These are phyloP conservation scores for Penaeus japonicus DNA, from an alignment of 1,140 invertebrate species.

Conservation along the genomic window DNA sequence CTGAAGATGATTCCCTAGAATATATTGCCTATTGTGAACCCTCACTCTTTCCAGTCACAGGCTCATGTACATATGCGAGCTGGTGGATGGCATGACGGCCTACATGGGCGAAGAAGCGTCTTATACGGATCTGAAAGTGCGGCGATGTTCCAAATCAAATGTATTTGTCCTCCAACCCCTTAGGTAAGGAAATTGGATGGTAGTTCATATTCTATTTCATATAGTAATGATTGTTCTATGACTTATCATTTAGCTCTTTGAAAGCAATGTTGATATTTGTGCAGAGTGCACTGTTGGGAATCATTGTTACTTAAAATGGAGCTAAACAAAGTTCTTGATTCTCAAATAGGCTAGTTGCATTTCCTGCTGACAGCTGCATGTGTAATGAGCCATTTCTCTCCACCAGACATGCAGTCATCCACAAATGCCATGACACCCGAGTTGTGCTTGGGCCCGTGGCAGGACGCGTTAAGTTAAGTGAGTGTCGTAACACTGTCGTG, in stretches of 20 bases:
- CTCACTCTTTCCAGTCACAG: background rate
- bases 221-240: no score
- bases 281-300: no score
- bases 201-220: no score
- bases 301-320: no score
- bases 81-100: constrained; percentile 54
- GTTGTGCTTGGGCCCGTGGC: constrained; percentile 52
- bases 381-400: background rate
- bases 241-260: no score
- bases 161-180: constrained; percentile 57
- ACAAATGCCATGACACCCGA: constrained; percentile 55
- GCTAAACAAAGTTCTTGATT: no score
- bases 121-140: constrained; percentile 50
- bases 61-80: constrained; percentile 52
- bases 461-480: constrained; percentile 49
- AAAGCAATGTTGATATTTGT: no score
- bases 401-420: constrained; percentile 55
- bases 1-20: no score
- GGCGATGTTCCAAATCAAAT: constrained; percentile 57
- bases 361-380: background rate
- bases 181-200: constrained; percentile 4
- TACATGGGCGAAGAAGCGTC: constrained; percentile 51
- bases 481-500: constrained; percentile 53
- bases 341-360: background rate
- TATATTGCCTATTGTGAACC: background rate